phyloP scores from a whole-genome alignment of 2,888 invertebrate species.

The Neoscelio sp. region DNA sequence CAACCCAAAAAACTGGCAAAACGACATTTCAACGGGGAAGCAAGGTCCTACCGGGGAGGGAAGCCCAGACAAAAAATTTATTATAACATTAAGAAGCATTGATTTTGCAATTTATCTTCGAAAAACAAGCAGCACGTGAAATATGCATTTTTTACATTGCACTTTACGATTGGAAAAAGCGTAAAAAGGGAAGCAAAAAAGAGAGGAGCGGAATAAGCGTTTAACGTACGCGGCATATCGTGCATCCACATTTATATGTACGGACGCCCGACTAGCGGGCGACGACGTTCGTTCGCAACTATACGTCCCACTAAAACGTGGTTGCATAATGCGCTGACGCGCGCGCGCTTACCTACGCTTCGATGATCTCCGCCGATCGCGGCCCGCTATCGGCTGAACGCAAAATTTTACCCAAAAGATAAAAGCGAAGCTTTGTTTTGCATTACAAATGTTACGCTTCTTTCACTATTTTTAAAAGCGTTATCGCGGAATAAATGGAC shows the following conservation, averaged over 20 bases:
- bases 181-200: constrained; percentile 55
- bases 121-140: constrained; percentile 56
- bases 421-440: constrained; percentile 13
- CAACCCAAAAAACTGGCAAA: too few species aligned
- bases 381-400: constrained; percentile 20
- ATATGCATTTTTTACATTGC: constrained; percentile 53
- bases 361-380: constrained; percentile 63
- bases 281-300: constrained; percentile 78
- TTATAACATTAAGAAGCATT: constrained; percentile 57
- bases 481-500: constrained; percentile 33
- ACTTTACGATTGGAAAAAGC: constrained; percentile 51
- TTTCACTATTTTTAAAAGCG: constrained; percentile 17
- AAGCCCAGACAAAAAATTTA: too few species aligned
- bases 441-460: constrained; percentile 9
- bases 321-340: constrained; percentile 78
- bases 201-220: constrained; percentile 52
- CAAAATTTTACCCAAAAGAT: constrained; percentile 42
- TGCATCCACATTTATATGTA: constrained; percentile 52
- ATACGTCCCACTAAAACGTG: constrained; percentile 81
- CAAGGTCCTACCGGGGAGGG: constrained; percentile 26
- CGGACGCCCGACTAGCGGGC: constrained; percentile 65
- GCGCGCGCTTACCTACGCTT: constrained; percentile 67
- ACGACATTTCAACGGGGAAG: constrained; percentile 12
- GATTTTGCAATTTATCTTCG: constrained; percentile 52
- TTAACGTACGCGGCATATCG: constrained; percentile 60